phyloP scores from a whole-genome alignment of 1,140 invertebrate genomes.

The Vanessa tameamea region DNA sequence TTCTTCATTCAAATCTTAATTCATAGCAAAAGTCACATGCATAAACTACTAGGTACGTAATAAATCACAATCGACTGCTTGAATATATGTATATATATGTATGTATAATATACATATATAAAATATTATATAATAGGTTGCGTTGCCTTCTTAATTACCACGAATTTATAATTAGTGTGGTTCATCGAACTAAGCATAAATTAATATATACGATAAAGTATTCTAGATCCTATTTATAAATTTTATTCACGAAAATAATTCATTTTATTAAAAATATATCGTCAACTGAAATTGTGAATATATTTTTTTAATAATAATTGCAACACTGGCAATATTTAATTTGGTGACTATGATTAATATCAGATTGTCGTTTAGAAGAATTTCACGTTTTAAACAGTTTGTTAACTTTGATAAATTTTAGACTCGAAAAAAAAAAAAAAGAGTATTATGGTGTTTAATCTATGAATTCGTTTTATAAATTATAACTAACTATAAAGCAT shows the following conservation, averaged over 20 bases:
- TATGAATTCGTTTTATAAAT: no score
- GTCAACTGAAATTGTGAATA: not conserved
- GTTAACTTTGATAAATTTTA: no score
- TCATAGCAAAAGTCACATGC: not conserved
- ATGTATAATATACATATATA: conserved; percentile 1
- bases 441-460: no score
- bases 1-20: no score
- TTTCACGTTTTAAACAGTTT: no score
- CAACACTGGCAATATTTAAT: no score
- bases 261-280: not conserved
- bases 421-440: no score
- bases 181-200: conserved; percentile 10
- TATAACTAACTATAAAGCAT: no score
- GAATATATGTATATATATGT: not conserved
- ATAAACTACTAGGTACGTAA: not conserved
- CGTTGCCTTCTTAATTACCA: conserved; percentile 16
- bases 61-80: conserved; percentile 11
- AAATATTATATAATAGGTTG: not conserved
- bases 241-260: not conserved
- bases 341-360: no score
- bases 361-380: no score
- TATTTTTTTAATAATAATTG: no score
- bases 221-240: not conserved
- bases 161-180: conserved; percentile 12
- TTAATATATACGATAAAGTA: conserved; percentile 2